phyloP scores from a whole-genome alignment of 2,113 vertebrate genomes.

The Seriola aureovittata region DNA sequence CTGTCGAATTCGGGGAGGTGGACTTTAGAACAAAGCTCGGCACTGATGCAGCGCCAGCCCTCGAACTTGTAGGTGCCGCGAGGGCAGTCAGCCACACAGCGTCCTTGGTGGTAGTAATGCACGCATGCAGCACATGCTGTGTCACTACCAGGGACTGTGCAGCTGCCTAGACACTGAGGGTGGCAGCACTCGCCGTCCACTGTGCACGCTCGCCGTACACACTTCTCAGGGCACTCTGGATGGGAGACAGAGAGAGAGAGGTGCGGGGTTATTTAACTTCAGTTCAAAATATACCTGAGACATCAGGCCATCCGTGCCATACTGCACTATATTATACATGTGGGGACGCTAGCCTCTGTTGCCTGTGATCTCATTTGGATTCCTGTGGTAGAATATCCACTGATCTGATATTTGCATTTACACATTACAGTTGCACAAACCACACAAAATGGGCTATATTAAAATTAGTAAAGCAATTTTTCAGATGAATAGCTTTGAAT shows the following conservation, averaged over 20 bases:
- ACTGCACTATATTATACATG: not conserved
- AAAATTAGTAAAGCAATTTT: not conserved
- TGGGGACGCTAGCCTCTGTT: not conserved
- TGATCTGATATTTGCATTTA: not conserved
- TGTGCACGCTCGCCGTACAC: slow-evolving; percentile 89
- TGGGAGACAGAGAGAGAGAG: slow-evolving; percentile 8
- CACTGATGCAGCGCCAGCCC: slow-evolving; percentile 96
- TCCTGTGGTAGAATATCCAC: not conserved
- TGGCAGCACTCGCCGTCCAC: slow-evolving; percentile 93
- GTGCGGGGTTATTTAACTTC: not conserved
- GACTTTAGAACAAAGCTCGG: slow-evolving; percentile 89
- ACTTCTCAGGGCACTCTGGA: slow-evolving; percentile 92
- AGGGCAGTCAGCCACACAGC: slow-evolving; percentile 92
- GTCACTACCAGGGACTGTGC: slow-evolving; percentile 86
- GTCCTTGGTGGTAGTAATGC: slow-evolving; percentile 91
- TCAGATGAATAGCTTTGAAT: not conserved
- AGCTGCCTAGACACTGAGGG: slow-evolving; percentile 95
- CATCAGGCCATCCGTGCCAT: not conserved
- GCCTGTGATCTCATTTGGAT: not conserved
- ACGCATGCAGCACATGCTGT: slow-evolving; percentile 92
- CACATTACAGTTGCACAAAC: not conserved
- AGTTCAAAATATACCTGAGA: not conserved
- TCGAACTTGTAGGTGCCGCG: slow-evolving; percentile 93
- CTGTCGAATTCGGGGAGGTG: slow-evolving; percentile 85
- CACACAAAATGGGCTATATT: not conserved